phyloP scores from a whole-genome alignment of 2,888 invertebrate species.

The Hipparchia semele region DNA sequence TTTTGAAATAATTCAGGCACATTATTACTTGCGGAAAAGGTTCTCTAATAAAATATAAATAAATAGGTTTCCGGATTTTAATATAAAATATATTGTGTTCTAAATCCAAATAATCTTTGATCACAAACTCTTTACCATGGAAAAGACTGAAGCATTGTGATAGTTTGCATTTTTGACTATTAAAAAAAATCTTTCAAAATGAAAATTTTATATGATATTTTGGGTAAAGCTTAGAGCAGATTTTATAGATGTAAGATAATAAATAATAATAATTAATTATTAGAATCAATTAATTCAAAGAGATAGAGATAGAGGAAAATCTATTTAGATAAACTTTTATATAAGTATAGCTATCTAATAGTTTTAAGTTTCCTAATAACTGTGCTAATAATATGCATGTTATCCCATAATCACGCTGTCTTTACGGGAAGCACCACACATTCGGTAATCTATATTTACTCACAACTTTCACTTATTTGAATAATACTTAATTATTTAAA shows the following conservation, averaged over 20 bases:
- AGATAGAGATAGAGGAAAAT: constrained; percentile 46
- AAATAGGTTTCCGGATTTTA: too few relatives aligned
- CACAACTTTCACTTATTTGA: constrained; percentile 70
- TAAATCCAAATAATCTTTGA: neutral
- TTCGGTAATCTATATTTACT: constrained; percentile 67
- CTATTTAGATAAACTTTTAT: constrained; percentile 42
- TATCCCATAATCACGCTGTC: constrained; percentile 38
- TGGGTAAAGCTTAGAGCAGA: too few relatives aligned
- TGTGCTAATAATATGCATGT: neutral
- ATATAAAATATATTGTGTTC: too few relatives aligned
- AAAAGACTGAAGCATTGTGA: neutral
- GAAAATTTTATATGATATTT: too few relatives aligned
- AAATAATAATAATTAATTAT: neutral
- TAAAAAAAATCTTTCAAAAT: too few relatives aligned
- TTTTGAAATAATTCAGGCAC: constrained; percentile 54
- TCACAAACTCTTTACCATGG: neutral
- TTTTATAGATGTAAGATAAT: neutral
- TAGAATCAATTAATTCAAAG: constrained; percentile 2
- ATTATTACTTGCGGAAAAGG: constrained; percentile 15
- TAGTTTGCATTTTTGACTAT: neutral
- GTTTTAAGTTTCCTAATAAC: constrained; percentile 15
- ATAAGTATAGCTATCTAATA: constrained; percentile 35
- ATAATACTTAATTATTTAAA: constrained; percentile 72
- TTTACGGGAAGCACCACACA: constrained; percentile 71
- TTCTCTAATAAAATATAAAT: neutral